A percentile compares a stretch with the other conserved stretches of the same genome.
Evolutionary conservation across 2,113 vertebrate genomes (phyloP).

Genomic region (Labeo rohita): DNA sequence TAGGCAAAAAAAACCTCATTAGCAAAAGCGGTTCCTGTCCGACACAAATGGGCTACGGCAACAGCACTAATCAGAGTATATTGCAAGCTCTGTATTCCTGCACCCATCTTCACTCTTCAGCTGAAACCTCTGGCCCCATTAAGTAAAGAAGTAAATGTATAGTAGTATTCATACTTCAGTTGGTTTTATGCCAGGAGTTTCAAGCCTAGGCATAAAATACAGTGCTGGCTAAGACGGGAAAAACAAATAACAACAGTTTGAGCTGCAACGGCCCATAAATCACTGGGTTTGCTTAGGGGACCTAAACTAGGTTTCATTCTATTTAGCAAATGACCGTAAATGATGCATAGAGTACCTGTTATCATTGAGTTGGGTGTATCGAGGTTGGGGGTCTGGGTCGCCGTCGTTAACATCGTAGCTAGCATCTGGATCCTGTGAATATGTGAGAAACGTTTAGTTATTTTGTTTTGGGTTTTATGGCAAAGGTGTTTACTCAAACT

Average conservation of each 20-base stretch:
- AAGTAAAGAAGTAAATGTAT: slow-evolving; percentile 16
- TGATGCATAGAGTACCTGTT: slow-evolving; percentile 73
- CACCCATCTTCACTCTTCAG: neutral
- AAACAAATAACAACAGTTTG: slow-evolving; percentile 21
- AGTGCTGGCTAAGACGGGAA: neutral
- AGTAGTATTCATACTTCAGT: slow-evolving; percentile 13
- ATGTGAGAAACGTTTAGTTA: neutral
- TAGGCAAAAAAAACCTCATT: slow-evolving; percentile 1
- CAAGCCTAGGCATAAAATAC: neutral
- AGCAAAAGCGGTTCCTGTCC: neutral
- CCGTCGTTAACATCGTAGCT: slow-evolving; percentile 99
- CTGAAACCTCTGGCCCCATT: slow-evolving; percentile 21
- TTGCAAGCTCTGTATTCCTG: slow-evolving; percentile 12
- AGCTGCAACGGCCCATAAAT: neutral
- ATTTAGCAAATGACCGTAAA: neutral
- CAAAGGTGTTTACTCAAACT: slow-evolving; percentile 66
- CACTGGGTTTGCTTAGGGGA: neutral
- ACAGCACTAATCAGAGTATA: neutral
- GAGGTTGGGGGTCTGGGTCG: slow-evolving; percentile 93
- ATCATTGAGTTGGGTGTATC: slow-evolving; percentile 96
- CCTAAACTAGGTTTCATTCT: neutral
- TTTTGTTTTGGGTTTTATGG: neutral
- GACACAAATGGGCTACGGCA: slow-evolving; percentile 9
- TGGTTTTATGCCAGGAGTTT: slow-evolving; percentile 23
- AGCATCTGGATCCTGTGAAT: slow-evolving; percentile 78